phyloP scores from a whole-genome alignment of 2,797 vertebrate genomes.

The Hydrolagus colliei region DNA sequence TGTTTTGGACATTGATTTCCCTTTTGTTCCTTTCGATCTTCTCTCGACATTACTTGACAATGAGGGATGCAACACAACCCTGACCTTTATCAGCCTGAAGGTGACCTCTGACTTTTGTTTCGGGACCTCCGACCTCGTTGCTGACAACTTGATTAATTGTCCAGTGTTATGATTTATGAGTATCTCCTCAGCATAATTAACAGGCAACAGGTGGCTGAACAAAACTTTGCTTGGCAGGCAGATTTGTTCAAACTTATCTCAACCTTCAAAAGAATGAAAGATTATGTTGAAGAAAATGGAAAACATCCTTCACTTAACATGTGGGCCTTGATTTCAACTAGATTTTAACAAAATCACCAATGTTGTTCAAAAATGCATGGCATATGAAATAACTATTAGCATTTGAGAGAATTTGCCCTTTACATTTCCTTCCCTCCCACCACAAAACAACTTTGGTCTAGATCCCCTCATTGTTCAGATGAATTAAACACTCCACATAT shows the following conservation, averaged over 20 bases:
- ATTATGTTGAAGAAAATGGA: not conserved
- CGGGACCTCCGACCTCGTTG: conserved; percentile 77
- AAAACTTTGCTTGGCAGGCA: conserved; percentile 74
- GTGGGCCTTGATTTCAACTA: too few species aligned
- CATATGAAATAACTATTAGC: too few species aligned
- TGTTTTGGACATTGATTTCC: conserved; percentile 80
- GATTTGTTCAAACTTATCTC: conserved; percentile 39
- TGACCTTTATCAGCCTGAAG: conserved; percentile 80
- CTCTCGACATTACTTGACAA: conserved; percentile 86
- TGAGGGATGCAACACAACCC: conserved; percentile 84
- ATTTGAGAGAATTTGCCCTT: too few species aligned
- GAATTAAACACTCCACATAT: too few species aligned
- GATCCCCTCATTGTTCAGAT: too few species aligned
- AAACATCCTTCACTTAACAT: too few species aligned
- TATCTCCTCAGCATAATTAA: conserved; percentile 97
- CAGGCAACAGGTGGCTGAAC: conserved; percentile 96
- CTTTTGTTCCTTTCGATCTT: conserved; percentile 82
- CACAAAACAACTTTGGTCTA: too few species aligned
- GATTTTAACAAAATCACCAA: too few species aligned
- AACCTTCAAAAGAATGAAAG: not conserved
- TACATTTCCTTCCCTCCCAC: too few species aligned
- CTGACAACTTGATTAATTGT: conserved; percentile 99
- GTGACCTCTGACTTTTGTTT: conserved; percentile 87
- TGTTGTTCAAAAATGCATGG: too few species aligned
- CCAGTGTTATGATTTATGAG: conserved; percentile 99